Evolutionary conservation across 2,113 vertebrate genomes (phyloP).

Genomic region (Bubalus kerabau): DNA sequence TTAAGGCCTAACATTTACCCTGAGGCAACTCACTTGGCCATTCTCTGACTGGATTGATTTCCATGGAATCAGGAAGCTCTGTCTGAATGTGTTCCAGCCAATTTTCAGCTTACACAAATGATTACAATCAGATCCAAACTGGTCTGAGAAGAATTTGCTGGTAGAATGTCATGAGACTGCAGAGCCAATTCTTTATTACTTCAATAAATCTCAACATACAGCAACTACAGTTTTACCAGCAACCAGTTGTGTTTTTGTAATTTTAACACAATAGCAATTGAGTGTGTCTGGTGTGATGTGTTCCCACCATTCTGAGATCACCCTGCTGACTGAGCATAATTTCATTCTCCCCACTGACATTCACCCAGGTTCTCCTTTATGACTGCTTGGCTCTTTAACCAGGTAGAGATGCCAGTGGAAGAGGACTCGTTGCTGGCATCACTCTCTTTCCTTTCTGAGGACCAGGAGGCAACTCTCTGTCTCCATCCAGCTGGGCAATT

Average conservation of each 20-base stretch:
- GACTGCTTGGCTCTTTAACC: background rate
- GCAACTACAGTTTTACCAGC: background rate
- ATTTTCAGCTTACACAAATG: slow-evolving; percentile 13
- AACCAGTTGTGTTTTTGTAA: background rate
- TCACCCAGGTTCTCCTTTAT: background rate
- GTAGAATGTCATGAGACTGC: slow-evolving; percentile 33
- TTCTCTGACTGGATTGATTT: slow-evolving; percentile 22
- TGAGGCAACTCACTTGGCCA: background rate
- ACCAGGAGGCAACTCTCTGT: background rate
- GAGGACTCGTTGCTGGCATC: background rate
- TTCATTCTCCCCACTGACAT: background rate
- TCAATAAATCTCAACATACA: slow-evolving; percentile 41
- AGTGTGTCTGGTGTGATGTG: background rate
- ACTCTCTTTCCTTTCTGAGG: background rate
- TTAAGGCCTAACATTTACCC: background rate
- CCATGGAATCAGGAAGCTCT: slow-evolving; percentile 19
- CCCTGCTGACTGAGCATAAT: background rate
- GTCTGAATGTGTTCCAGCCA: slow-evolving; percentile 37
- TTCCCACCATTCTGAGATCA: background rate
- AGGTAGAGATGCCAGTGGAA: background rate
- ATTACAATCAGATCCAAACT: slow-evolving; percentile 56
- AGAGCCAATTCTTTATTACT: slow-evolving; percentile 48
- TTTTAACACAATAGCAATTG: slow-evolving; percentile 11
- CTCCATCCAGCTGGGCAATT: slow-evolving; percentile 13
- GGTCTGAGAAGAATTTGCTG: slow-evolving; percentile 42